These are phyloP conservation scores for Nannobrachium achirus DNA, from an alignment of 2,113 vertebrate genomes.

Conservation along the genomic window DNA sequence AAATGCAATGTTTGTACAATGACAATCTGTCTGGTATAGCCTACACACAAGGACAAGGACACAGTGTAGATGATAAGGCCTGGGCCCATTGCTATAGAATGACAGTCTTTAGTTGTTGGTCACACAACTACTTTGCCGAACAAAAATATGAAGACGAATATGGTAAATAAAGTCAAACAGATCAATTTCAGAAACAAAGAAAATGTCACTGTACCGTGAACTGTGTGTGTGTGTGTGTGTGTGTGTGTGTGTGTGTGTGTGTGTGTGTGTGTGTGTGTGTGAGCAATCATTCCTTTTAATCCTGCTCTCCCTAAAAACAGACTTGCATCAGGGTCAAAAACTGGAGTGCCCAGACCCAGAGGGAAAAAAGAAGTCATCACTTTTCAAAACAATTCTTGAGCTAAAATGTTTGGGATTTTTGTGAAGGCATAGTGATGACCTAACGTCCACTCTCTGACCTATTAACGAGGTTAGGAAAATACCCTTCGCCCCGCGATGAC, in stretches of 20 bases:
- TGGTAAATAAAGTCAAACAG: neutral
- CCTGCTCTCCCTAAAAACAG: neutral
- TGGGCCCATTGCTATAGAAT: no score
- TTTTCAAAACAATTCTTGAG: neutral
- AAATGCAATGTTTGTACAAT: no score
- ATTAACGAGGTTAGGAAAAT: slow-evolving; percentile 21
- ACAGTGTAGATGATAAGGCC: no score
- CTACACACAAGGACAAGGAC: no score
- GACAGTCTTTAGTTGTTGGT: no score
- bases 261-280: no score
- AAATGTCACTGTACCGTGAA: no score
- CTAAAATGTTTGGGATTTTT: slow-evolving; percentile 40
- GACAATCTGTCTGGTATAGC: no score
- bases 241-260: no score
- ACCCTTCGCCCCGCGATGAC: slow-evolving; percentile 20
- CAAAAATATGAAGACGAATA: neutral
- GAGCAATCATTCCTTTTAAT: no score
- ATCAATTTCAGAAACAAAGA: neutral
- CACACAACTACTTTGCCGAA: neutral
- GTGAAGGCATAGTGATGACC: slow-evolving; percentile 13
- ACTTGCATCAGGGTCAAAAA: neutral
- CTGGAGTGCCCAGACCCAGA: neutral
- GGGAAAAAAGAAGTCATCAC: slow-evolving; percentile 15
- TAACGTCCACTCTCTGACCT: slow-evolving; percentile 13
- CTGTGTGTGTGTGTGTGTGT: no score